Evolutionary conservation across 2,888 invertebrate genomes (phyloP), one percentile per base, ranked within the genome.

Genomic region (Tenthredo notha): DNA sequence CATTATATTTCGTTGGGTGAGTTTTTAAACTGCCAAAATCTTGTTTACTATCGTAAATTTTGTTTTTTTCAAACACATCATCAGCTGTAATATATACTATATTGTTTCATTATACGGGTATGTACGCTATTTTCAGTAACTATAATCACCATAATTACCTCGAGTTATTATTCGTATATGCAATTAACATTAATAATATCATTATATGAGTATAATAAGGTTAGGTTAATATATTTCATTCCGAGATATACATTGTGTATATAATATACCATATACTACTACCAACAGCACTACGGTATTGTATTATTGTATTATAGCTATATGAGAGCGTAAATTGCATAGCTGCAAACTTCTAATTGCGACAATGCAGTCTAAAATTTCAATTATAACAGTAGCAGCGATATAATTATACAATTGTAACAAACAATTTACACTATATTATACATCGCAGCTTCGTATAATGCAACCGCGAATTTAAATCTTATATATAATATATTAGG

Each of bases 361-460:
- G 1, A 33, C 67, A 12, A 18, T 33, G 21, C 29, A 29, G 67
- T 67, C 67, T 29, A 33, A 67, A 67, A 67, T 67, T 67, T 67
- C 33, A 67, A 67, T 67, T 67, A 67, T 33, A 67, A 67, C 18
- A 67, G 67, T 67, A 33, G 67, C 29, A 33, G 67, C 37, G 37
- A 67, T 18, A 67, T 67, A 33, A 67, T 67, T 67, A 67, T 33
- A 61, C 67, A 67, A 67, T 67, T 67, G 29, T 67, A 61, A 18
- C 67, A 33, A 67, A 67, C 67, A 33, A 33, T 33, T 67, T 67
- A 6, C 67, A 67, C 67, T 61, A 25, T 61, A 25, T 61, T 61
- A 21, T 61, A 21, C 61, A 61, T 61, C 61, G n/a, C n/a, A 61
- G 10, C 9, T 61, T 61, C 61, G 33, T 33, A 12, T 21, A 61